These are phyloP conservation scores for Eufriesea mexicana DNA, from an alignment of 1,140 invertebrate genomes.

Conservation along the genomic window DNA sequence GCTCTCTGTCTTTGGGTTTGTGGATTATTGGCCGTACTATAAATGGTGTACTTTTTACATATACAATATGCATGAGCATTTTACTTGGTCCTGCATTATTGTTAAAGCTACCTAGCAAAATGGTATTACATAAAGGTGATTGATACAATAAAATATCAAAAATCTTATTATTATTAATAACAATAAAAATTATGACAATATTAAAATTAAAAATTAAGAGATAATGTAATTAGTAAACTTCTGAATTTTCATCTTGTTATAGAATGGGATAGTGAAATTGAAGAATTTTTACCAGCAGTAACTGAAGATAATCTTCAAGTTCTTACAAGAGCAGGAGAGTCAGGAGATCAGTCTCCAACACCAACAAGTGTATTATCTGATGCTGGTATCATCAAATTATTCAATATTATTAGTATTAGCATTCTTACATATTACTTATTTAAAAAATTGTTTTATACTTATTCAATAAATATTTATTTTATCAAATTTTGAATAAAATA, in stretches of 20 bases:
- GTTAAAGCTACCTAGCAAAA: slow-evolving; percentile 70
- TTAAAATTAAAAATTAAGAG: background rate
- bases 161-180: background rate
- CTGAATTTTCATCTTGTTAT: slow-evolving; percentile 12
- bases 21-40: slow-evolving; percentile 75
- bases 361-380: slow-evolving; percentile 71
- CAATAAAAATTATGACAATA: background rate
- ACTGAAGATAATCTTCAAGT: slow-evolving; percentile 79
- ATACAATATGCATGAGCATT: slow-evolving; percentile 75
- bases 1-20: slow-evolving; percentile 69
- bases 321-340: slow-evolving; percentile 77
- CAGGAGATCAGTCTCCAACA: slow-evolving; percentile 77
- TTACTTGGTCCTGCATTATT: slow-evolving; percentile 73
- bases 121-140: slow-evolving; percentile 66
- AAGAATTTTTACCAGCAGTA: slow-evolving; percentile 80
- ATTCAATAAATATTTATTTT: background rate
- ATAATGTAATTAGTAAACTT: background rate
- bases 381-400: slow-evolving; percentile 63
- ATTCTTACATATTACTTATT: background rate
- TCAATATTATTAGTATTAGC: background rate
- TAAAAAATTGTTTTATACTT: background rate
- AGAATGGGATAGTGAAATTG: slow-evolving; percentile 81
- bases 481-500: background rate
- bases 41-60: slow-evolving; percentile 72
- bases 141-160: background rate